Evolutionary conservation across 1,140 invertebrate species (phyloP), one percentile per base, ranked within the genome.

Genomic region (Arion vulgaris): DNA sequence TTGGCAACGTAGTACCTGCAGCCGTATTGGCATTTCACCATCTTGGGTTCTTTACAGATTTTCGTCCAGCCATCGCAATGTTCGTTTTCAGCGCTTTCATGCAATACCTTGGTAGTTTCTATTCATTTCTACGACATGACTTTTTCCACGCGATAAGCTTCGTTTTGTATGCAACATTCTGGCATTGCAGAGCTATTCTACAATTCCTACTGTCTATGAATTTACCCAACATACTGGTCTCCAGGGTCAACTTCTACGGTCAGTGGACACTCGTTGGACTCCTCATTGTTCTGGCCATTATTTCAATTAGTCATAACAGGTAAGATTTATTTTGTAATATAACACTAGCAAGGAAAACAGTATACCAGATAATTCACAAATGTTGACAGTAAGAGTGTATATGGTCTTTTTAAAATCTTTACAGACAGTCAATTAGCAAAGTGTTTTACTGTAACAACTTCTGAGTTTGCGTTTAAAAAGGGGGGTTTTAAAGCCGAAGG

Each of bases 61-160:
- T 88, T 80, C 83, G 86, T 23, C 80, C 84, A 0, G 86, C 87
- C 26, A 85, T 88, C n/a, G 77, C 87, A 17, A 85, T 85, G 81
- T 80, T 89, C 17, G 41, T 86, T 17, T 87, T 84, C 79, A 85
- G 83, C 45, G 36, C 85, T 28, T 69, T 88, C 26, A 86, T 86
- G 45, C 88, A 89, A 23, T 72, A 88, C 15, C 62, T 88, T 17
- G 87, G 85, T 0, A 87, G 85, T 66, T 89, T 84, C 79, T 89
- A 89, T 80, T 82, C 88, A 19, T 89, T 88, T 77, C 78, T 89
- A 11, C 81, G 88, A 7, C 87, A 87, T 32, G 88, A 89, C 80
- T 85, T 86, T 49, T 88, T 88, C 75, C 84, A 88, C 68, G 77
- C 86, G 23, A 74, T 87, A 36, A 84, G 84, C 73, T 89, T 88